These are phyloP conservation scores for Andrena camellia DNA, from an alignment of 2,888 invertebrate genomes.

Conservation along the genomic window DNA sequence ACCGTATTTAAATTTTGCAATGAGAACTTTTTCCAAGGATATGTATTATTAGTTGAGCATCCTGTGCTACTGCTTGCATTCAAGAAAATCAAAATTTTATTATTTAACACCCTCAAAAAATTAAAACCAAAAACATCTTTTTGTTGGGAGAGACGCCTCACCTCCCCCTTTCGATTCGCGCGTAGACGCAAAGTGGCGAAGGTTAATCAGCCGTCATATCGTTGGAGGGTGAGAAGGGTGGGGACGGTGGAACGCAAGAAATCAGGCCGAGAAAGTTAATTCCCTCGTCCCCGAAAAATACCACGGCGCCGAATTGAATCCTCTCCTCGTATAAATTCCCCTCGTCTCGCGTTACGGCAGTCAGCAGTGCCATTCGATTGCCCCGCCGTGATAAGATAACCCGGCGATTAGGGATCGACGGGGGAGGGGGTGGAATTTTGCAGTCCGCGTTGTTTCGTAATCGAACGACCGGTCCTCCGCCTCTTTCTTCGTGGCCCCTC, in stretches of 20 bases:
- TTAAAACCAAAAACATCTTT: too few species aligned
- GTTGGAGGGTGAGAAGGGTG: background rate
- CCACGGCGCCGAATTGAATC: conserved; percentile 37
- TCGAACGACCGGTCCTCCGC: conserved; percentile 14
- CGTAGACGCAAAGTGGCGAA: too few species aligned
- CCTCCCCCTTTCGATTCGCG: too few species aligned
- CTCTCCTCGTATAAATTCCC: conserved; percentile 44
- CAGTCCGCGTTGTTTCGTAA: conserved; percentile 38
- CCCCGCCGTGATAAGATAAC: conserved; percentile 22
- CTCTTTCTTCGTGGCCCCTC: background rate
- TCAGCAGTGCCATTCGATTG: conserved; percentile 43
- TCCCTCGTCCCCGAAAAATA: background rate
- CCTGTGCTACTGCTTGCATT: too few species aligned
- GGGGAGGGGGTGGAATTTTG: conserved; percentile 7
- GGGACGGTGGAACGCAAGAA: background rate
- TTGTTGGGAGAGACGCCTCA: too few species aligned
- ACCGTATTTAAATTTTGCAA: too few species aligned
- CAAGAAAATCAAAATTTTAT: too few species aligned
- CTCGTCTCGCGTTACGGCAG: conserved; percentile 18
- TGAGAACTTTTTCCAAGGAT: too few species aligned
- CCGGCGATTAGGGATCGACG: conserved; percentile 34
- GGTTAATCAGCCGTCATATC: too few species aligned
- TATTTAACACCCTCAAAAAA: too few species aligned
- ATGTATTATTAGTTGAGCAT: too few species aligned
- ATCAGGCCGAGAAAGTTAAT: background rate